These are phyloP conservation scores for Hirtodrosophila cameraria DNA, from an alignment of 2,888 invertebrate genomes.

Conservation along the genomic window DNA sequence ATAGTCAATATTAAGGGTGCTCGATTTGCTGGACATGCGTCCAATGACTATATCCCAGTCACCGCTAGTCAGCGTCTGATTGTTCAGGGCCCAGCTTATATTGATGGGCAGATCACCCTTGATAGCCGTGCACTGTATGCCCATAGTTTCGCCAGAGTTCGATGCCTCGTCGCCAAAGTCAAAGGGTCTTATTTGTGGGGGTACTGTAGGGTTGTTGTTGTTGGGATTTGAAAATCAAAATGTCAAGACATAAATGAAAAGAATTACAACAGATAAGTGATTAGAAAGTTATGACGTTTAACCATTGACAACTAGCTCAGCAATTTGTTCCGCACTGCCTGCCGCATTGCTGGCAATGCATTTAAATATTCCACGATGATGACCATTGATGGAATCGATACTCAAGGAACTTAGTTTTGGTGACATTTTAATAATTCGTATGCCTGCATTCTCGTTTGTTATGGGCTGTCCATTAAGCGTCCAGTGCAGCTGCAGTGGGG, in stretches of 20 bases:
- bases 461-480: constrained; percentile 88
- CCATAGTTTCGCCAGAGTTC: constrained; percentile 90
- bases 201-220: constrained; percentile 82
- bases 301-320: constrained; percentile 91
- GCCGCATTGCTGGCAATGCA: constrained; percentile 90
- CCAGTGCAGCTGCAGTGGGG: constrained; percentile 91
- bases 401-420: constrained; percentile 89
- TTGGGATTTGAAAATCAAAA: constrained; percentile 23
- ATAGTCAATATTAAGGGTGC: constrained; percentile 87
- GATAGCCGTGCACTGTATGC: constrained; percentile 86
- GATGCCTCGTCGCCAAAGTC: constrained; percentile 89
- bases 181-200: constrained; percentile 89
- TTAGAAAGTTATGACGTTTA: constrained; percentile 18
- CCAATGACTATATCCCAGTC: constrained; percentile 82
- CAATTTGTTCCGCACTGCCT: constrained; percentile 88
- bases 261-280: constrained; percentile 9
- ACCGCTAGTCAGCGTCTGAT: constrained; percentile 81
- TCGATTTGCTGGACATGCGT: constrained; percentile 84
- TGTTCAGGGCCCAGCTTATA: constrained; percentile 87
- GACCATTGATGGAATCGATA: constrained; percentile 89
- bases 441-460: constrained; percentile 85
- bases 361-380: constrained; percentile 90
- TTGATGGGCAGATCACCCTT: constrained; percentile 88
- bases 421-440: constrained; percentile 86
- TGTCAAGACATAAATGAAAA: constrained; percentile 18